Evolutionary conservation across 2,113 vertebrate genomes (phyloP).

Genomic region (Sterrhoptilus dennistouni): DNA sequence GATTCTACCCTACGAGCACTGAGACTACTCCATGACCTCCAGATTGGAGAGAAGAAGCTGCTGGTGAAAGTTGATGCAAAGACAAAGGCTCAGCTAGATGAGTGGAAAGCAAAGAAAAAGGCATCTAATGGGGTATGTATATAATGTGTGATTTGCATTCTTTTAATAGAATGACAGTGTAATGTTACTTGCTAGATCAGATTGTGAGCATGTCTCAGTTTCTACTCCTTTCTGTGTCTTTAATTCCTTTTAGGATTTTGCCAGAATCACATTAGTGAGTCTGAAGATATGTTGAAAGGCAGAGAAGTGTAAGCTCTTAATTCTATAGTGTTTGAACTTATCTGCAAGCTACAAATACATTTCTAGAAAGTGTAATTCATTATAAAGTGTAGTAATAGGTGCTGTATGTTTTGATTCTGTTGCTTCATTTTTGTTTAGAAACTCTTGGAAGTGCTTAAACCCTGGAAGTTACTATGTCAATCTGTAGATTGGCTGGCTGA

Average conservation of each 20-base stretch:
- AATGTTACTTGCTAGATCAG: background rate
- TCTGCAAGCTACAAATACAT: background rate
- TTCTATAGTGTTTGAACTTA: background rate
- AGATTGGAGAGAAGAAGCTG: conserved; percentile 96
- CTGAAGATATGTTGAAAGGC: background rate
- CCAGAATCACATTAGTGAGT: background rate
- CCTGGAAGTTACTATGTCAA: background rate
- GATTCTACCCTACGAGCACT: conserved; percentile 94
- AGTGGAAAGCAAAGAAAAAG: conserved; percentile 98
- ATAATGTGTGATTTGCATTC: background rate
- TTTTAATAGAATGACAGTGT: background rate
- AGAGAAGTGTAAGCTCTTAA: background rate
- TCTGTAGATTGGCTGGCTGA: background rate
- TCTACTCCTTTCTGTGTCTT: background rate
- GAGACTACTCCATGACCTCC: conserved; percentile 92
- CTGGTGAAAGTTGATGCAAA: conserved; percentile 98
- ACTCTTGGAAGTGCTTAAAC: background rate
- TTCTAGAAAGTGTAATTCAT: background rate
- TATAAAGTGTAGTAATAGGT: background rate
- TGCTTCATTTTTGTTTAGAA: background rate
- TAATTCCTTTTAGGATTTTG: background rate
- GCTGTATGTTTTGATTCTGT: background rate
- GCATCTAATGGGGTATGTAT: conserved; percentile 89
- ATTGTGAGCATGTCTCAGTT: background rate
- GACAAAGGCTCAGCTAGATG: conserved; percentile 96